Conservation (phyloP, 2,888 invertebrate genomes). For the Mylabris sibirica region DNA sequence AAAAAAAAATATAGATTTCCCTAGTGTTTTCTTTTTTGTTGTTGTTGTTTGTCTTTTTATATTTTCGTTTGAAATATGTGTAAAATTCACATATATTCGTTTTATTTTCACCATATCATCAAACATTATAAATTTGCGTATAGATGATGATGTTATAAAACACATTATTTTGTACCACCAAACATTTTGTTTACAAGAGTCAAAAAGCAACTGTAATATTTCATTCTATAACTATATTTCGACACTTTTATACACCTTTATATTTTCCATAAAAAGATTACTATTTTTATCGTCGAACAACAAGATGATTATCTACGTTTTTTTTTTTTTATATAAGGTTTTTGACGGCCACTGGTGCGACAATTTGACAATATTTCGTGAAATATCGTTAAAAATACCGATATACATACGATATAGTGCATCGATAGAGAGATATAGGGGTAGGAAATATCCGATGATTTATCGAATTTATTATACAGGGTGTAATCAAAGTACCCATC, state of each 20-base stretch:
- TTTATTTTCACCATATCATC: conserved; percentile 41
- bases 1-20: too few species aligned
- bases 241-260: conserved; percentile 51
- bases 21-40: conserved; percentile 47
- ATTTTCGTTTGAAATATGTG: conserved; percentile 32
- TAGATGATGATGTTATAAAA: conserved; percentile 28
- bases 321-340: conserved; percentile 18
- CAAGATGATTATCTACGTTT: conserved; percentile 31
- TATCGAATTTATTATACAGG: background rate
- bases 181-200: conserved; percentile 50
- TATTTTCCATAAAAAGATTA: conserved; percentile 45
- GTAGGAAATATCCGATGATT: background rate
- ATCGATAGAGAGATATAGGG: background rate
- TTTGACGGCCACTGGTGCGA: too few species aligned
- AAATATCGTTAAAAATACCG: conserved; percentile 13
- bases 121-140: conserved; percentile 24
- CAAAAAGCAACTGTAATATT: conserved; percentile 50
- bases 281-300: conserved; percentile 33
- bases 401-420: too few species aligned
- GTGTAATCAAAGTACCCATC: too few species aligned
- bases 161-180: conserved; percentile 48
- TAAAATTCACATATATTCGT: conserved; percentile 43
- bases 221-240: conserved; percentile 47
- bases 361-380: conserved; percentile 35
- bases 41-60: conserved; percentile 15